phyloP scores from a whole-genome alignment of 1,140 invertebrate species.

The Eupeodes corollae region DNA sequence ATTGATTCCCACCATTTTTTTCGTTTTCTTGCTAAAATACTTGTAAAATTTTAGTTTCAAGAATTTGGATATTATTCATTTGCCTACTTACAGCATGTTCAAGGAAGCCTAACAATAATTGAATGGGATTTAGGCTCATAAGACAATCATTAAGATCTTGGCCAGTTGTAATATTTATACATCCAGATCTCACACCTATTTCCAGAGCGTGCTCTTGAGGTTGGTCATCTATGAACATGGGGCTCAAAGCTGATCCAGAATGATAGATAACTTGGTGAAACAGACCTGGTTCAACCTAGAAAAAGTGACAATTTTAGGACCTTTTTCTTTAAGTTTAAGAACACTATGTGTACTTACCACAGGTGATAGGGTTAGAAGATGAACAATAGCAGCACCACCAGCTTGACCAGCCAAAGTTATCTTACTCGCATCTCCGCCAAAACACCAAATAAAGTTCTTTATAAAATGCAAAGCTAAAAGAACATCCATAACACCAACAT shows the following conservation, averaged over 20 bases:
- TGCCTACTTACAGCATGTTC: constrained; percentile 23
- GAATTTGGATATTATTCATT: background rate
- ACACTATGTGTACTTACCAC: constrained; percentile 14
- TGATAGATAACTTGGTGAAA: constrained; percentile 34
- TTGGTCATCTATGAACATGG: constrained; percentile 31
- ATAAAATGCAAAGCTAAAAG: constrained; percentile 51
- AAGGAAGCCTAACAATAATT: constrained; percentile 30
- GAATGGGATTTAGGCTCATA: constrained; percentile 24
- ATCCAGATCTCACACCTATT: constrained; percentile 24
- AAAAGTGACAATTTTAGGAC: background rate
- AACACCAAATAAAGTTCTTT: constrained; percentile 49
- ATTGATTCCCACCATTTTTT: constrained; percentile 30
- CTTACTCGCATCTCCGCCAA: constrained; percentile 51
- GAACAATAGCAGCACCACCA: constrained; percentile 42
- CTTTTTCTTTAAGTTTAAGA: background rate
- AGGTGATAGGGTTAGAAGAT: constrained; percentile 38
- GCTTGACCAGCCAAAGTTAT: constrained; percentile 50
- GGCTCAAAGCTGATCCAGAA: constrained; percentile 33
- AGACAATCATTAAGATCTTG: constrained; percentile 28
- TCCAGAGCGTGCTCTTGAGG: constrained; percentile 30
- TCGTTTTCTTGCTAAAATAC: background rate
- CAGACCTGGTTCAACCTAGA: constrained; percentile 19
- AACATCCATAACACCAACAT: constrained; percentile 55
- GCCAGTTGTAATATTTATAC: constrained; percentile 24
- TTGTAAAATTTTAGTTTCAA: background rate